Conservation (phyloP, 2,797 vertebrate species). For the Neostethus bicornis region DNA sequence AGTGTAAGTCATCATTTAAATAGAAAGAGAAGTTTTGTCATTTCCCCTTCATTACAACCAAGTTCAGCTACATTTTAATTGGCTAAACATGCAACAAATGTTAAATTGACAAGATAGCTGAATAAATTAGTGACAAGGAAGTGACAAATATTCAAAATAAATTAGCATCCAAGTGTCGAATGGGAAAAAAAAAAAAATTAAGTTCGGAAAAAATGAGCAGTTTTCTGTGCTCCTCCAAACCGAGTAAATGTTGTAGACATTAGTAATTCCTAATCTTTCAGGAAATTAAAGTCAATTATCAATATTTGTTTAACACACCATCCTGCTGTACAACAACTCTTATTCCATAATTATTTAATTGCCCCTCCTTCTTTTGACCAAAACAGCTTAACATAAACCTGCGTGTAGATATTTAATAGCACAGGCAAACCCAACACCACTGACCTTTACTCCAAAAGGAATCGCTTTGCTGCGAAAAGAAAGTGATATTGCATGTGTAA, state of each 20-base stretch:
- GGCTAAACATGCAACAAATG: conserved; percentile 35
- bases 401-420: conserved; percentile 52
- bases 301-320: not conserved
- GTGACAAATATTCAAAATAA: conserved; percentile 28
- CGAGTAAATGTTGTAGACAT: conserved; percentile 10
- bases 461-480: conserved; percentile 8
- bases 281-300: not conserved
- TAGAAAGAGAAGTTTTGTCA: conserved; percentile 24
- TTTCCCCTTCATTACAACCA: conserved; percentile 28
- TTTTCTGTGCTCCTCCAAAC: conserved; percentile 1
- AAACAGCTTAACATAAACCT: conserved; percentile 29
- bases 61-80: conserved; percentile 35
- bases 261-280: conserved; percentile 5
- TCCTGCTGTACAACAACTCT: not conserved
- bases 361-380: not conserved
- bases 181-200: conserved; percentile 9
- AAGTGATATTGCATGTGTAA: conserved; percentile 30
- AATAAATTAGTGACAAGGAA: conserved; percentile 36
- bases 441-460: conserved; percentile 56
- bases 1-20: conserved; percentile 26
- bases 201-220: not conserved
- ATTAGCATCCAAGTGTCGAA: conserved; percentile 21
- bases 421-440: conserved; percentile 29
- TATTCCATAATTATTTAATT: conserved; percentile 11
- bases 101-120: conserved; percentile 42